Base-by-base conservation (phyloP, 1,140 invertebrate genomes). In the Penaeus indicus region DNA sequence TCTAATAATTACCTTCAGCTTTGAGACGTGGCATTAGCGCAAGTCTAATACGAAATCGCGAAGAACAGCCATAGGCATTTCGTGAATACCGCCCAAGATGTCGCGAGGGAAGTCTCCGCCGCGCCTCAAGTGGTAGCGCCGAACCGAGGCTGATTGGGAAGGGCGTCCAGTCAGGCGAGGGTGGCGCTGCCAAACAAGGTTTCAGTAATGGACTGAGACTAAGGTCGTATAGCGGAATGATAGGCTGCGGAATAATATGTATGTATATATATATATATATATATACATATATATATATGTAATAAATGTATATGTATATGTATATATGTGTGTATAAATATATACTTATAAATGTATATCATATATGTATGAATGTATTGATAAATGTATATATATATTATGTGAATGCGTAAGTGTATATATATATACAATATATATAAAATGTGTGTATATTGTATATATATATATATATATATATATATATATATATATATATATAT, bases 311-410 rank as follows among this genome's bases (percentile, higher is more conserved):
- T 75, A 75, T 27, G 27, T 75, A 8, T 75, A 75, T 75, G n/a
- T 19, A 27, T 25, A 19, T 75, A 75, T 75, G 27, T 27, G n/a
- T 27, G 38, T 72, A 72, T 72, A 72, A 16, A 72, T 72, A 25
- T 72, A 72, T 72, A 72, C 38, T 2, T 72, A 72, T 72, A 72
- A 27, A 72, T 25, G n/a, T 72, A 72, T 72, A 72, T 72, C 38
- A 72, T n/a, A 22, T 72, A 72, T 72, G 27, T 5, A 72, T 72
- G 10, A n/a, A 69, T 69, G 21, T 69, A 69, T 69, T 22, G 21
- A 69, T 69, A 69, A 18, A 69, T 69, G 21, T 69, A 69, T 22
- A 69, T 21, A 69, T 69, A 22, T 69, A 69, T 69, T 22, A 69
- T 69, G 21, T 69, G 21, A 18, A 69, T 69, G 21, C n/a, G 21